Evolutionary conservation across 2,797 vertebrate genomes (phyloP).

Genomic region (Sebastes trivittatus): DNA sequence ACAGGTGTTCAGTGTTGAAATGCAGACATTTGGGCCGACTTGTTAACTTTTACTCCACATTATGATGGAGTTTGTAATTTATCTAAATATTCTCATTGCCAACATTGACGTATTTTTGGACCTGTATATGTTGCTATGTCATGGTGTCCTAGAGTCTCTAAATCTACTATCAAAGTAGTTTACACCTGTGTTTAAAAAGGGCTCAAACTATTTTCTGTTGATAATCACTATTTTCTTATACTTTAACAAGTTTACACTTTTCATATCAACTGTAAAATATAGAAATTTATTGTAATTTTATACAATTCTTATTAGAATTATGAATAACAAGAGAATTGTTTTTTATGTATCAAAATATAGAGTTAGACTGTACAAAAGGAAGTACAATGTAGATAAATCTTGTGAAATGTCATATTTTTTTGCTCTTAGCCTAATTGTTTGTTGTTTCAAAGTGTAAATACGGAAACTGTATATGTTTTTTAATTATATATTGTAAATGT

Average conservation of each 20-base stretch:
- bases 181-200: conserved; percentile 3
- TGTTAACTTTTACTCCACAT: conserved; percentile 3
- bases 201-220: background rate
- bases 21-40: background rate
- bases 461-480: conserved; percentile 35
- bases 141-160: background rate
- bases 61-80: conserved; percentile 5
- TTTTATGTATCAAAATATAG: conserved; percentile 3
- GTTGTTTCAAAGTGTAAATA: conserved; percentile 61
- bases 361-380: background rate
- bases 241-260: conserved; percentile 27
- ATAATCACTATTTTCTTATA: conserved; percentile 17
- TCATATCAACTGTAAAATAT: conserved; percentile 17
- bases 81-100: background rate
- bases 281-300: background rate
- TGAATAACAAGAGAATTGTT: background rate
- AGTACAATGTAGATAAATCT: conserved; percentile 34
- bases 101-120: background rate
- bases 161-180: background rate
- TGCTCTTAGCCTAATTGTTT: background rate
- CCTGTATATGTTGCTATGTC: background rate
- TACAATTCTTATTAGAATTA: background rate
- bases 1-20: background rate
- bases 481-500: conserved; percentile 38
- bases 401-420: conserved; percentile 10